Conservation (phyloP, 2,797 vertebrate genomes). For the Acanthopagrus latus region DNA sequence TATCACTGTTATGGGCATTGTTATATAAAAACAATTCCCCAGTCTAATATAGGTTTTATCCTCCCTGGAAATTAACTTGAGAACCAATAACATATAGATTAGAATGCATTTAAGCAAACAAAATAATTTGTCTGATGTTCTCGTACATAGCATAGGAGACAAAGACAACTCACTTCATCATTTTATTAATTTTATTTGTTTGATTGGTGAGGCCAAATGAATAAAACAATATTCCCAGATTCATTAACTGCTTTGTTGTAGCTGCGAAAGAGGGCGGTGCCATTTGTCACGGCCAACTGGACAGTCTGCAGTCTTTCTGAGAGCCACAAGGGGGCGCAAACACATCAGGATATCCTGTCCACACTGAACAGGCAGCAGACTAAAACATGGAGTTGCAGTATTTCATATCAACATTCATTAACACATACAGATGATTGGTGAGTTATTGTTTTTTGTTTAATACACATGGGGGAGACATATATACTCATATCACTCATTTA, state of each 20-base stretch:
- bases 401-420: slow-evolving; percentile 20
- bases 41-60: too few relatives aligned
- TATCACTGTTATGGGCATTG: too few relatives aligned
- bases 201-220: slow-evolving; percentile 18
- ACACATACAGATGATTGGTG: slow-evolving; percentile 22
- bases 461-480: slow-evolving; percentile 3
- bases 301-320: slow-evolving; percentile 19
- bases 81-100: too few relatives aligned
- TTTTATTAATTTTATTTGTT: slow-evolving; percentile 34
- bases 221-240: slow-evolving; percentile 6
- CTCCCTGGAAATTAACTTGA: too few relatives aligned
- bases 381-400: slow-evolving; percentile 9
- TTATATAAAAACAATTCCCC: too few relatives aligned
- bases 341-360: slow-evolving; percentile 23
- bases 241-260: slow-evolving; percentile 25
- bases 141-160: not conserved
- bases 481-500: not conserved
- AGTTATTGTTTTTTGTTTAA: slow-evolving; percentile 3
- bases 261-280: slow-evolving; percentile 3
- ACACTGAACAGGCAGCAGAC: slow-evolving; percentile 11
- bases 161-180: not conserved
- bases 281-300: slow-evolving; percentile 2
- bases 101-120: not conserved
- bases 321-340: slow-evolving; percentile 60
- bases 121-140: not conserved